Conservation (phyloP, 2,797 vertebrate species). For the Novumbra hubbsi region DNA sequence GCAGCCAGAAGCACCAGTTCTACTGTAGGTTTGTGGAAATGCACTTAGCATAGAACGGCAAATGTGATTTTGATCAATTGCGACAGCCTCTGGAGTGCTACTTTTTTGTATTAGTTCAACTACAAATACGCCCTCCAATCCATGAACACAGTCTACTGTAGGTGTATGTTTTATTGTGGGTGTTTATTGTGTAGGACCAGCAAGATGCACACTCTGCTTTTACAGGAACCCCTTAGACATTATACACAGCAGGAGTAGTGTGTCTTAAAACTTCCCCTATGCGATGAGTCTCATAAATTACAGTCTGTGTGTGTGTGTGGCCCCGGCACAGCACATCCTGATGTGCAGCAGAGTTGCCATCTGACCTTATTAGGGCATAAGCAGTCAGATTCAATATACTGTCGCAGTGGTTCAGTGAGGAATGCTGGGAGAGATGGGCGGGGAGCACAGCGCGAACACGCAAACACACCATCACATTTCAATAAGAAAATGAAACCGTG, state of each 20-base stretch:
- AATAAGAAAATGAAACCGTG: background rate
- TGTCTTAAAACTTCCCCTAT: background rate
- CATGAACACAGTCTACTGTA: background rate
- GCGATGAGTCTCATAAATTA: background rate
- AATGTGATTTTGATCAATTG: background rate
- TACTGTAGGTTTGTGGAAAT: too few relatives aligned
- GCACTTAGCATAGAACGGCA: too few relatives aligned
- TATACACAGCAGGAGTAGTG: background rate
- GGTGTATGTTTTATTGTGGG: background rate
- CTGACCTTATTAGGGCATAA: slow-evolving; percentile 1
- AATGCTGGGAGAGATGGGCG: background rate
- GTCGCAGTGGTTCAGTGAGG: background rate
- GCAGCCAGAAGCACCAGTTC: too few relatives aligned
- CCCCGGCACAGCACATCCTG: background rate
- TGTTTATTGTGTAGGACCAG: background rate
- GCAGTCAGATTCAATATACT: background rate
- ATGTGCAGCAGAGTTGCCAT: background rate
- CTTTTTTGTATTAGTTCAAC: background rate
- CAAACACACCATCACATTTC: slow-evolving; percentile 22
- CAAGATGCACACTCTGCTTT: background rate
- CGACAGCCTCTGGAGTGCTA: background rate
- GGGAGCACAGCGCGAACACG: background rate
- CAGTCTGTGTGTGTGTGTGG: background rate
- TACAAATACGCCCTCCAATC: background rate
- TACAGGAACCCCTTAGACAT: background rate